phyloP scores from a whole-genome alignment of 64 coral and sea anemone genomes.

The Dendrophyllia cribrosa region DNA sequence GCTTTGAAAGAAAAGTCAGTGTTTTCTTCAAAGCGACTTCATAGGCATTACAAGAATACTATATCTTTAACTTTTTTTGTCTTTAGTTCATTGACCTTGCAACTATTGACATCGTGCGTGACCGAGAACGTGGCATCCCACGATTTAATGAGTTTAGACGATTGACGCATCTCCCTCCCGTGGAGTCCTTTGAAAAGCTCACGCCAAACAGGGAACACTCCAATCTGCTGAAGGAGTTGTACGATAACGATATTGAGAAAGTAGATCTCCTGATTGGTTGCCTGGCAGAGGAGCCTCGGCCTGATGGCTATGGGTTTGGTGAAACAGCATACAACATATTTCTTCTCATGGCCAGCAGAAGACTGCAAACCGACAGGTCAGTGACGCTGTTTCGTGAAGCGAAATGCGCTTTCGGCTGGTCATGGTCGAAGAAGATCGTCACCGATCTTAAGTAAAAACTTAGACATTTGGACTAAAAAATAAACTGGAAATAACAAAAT shows the following conservation, averaged over 20 bases:
- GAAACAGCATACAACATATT: conserved; percentile 89
- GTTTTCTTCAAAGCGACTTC: no score
- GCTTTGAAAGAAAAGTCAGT: no score
- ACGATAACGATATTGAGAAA: conserved; percentile 79
- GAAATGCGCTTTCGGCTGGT: no score
- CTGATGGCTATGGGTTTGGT: conserved; percentile 85
- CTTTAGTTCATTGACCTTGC: conserved; percentile 59
- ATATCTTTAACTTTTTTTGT: no score
- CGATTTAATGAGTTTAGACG: conserved; percentile 87
- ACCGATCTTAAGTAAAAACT: no score
- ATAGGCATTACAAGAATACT: no score
- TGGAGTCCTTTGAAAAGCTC: conserved; percentile 67
- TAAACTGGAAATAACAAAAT: no score
- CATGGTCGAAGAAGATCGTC: no score
- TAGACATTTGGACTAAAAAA: no score
- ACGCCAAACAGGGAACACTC: conserved; percentile 73
- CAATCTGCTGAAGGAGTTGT: conserved; percentile 67
- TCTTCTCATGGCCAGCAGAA: conserved; percentile 84
- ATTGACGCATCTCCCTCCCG: conserved; percentile 64
- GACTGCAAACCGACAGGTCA: conserved; percentile 84
- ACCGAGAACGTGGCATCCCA: conserved; percentile 86
- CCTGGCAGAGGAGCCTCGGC: conserved; percentile 84
- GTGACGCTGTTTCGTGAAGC: not conserved
- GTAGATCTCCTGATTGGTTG: conserved; percentile 89
- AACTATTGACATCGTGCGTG: conserved; percentile 88